A percentile compares a stretch with the other conserved stretches of the same genome.
Evolutionary conservation across 2,888 invertebrate species (phyloP).

Genomic region (Subacronicta megacephala): DNA sequence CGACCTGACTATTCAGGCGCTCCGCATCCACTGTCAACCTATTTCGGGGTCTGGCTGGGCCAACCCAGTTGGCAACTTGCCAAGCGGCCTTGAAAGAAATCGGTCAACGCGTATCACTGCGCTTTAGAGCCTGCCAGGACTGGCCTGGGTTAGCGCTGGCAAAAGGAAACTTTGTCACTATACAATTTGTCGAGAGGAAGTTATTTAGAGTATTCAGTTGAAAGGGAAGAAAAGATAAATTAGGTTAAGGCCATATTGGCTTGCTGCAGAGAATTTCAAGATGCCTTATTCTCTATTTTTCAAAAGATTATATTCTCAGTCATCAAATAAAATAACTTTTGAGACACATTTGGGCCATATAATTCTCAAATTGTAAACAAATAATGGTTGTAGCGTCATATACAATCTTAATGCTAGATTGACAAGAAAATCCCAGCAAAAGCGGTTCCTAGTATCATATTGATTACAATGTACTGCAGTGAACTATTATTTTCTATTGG

Average conservation of each 20-base stretch:
- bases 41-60: constrained; percentile 49
- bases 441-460: neutral
- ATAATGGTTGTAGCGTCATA: neutral
- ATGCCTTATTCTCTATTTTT: too few species aligned
- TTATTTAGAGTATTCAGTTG: neutral
- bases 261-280: too few species aligned
- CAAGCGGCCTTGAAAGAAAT: constrained; percentile 63
- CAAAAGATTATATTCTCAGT: too few species aligned
- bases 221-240: too few species aligned
- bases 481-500: neutral
- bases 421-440: neutral
- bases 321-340: too few species aligned
- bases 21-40: constrained; percentile 51
- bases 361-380: too few species aligned
- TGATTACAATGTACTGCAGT: constrained; percentile 36
- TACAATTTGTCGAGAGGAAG: too few species aligned
- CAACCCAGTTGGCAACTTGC: constrained; percentile 64
- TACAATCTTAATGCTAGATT: neutral
- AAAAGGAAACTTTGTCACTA: neutral
- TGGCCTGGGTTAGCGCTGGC: constrained; percentile 23
- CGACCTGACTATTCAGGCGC: constrained; percentile 25
- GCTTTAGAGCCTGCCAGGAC: constrained; percentile 42
- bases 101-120: constrained; percentile 52
- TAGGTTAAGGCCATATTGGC: too few species aligned
- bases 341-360: too few species aligned